phyloP scores from a whole-genome alignment of 2,888 invertebrate species.

The Volucella bombylans region DNA sequence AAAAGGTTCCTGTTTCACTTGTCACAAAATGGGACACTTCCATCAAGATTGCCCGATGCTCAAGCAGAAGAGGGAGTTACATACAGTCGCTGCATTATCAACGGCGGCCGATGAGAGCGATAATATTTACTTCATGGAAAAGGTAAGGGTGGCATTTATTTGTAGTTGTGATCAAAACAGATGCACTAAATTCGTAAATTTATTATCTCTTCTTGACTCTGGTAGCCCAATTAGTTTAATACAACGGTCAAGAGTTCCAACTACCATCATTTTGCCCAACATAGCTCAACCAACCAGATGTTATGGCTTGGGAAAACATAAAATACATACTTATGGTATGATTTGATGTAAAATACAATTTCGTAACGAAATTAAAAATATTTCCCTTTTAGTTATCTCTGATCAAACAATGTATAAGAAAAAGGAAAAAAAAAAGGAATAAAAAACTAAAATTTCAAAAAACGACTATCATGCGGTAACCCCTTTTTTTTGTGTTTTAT shows the following conservation, averaged over 20 bases:
- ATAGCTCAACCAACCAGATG: neutral
- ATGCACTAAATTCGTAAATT: neutral
- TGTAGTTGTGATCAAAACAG: neutral
- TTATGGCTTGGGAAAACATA: neutral
- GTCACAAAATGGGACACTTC: neutral
- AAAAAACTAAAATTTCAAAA: no score
- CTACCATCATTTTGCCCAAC: neutral
- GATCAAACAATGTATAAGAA: slow-evolving; percentile 3
- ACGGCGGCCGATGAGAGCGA: neutral
- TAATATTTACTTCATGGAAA: neutral
- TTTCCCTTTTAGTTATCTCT: neutral
- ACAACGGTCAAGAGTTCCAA: neutral
- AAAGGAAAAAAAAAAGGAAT: no score
- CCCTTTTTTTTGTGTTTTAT: no score
- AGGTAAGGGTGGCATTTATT: slow-evolving; percentile 12
- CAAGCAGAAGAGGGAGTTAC: neutral
- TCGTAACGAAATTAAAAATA: slow-evolving; percentile 1
- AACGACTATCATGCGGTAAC: no score
- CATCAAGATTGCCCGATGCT: neutral
- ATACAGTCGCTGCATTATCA: neutral
- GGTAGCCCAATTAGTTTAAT: slow-evolving; percentile 11
- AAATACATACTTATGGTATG: slow-evolving; percentile 4
- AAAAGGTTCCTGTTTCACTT: neutral
- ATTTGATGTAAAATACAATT: neutral
- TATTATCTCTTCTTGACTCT: no score